Evolutionary conservation across 1,140 invertebrate genomes (phyloP).

Genomic region (Chironomus tepperi): DNA sequence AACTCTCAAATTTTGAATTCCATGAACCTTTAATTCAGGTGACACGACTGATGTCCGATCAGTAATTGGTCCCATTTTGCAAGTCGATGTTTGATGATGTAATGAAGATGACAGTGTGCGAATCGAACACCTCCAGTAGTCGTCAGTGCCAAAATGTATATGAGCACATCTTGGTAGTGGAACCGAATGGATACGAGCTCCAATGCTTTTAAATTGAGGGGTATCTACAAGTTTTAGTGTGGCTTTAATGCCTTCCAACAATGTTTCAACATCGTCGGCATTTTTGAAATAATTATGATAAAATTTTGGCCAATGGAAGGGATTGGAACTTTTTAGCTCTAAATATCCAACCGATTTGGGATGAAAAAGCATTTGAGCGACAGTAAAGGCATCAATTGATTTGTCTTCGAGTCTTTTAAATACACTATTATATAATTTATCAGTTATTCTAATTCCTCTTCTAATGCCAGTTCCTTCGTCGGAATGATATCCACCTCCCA

Average conservation of each 20-base stretch:
- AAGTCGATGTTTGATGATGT: constrained; percentile 71
- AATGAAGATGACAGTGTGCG: not conserved
- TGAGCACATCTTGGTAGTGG: constrained; percentile 50
- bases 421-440: constrained; percentile 49
- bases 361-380: constrained; percentile 62
- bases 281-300: constrained; percentile 64
- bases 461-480: constrained; percentile 53
- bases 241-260: constrained; percentile 57
- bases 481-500: constrained; percentile 46
- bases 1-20: constrained; percentile 60
- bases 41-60: constrained; percentile 76
- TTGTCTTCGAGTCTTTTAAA: constrained; percentile 46
- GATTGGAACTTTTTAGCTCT: constrained; percentile 57
- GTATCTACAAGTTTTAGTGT: constrained; percentile 50
- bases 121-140: constrained; percentile 60
- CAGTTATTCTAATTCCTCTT: constrained; percentile 45
- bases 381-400: constrained; percentile 49
- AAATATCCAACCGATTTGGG: constrained; percentile 65
- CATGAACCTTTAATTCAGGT: constrained; percentile 61
- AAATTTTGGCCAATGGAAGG: constrained; percentile 60
- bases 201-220: constrained; percentile 50
- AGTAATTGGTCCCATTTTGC: constrained; percentile 72
- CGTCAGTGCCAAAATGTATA: constrained; percentile 47
- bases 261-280: constrained; percentile 53
- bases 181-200: constrained; percentile 45